phyloP scores from a whole-genome alignment of 2,888 invertebrate genomes.

The Clistopyga incitator region DNA sequence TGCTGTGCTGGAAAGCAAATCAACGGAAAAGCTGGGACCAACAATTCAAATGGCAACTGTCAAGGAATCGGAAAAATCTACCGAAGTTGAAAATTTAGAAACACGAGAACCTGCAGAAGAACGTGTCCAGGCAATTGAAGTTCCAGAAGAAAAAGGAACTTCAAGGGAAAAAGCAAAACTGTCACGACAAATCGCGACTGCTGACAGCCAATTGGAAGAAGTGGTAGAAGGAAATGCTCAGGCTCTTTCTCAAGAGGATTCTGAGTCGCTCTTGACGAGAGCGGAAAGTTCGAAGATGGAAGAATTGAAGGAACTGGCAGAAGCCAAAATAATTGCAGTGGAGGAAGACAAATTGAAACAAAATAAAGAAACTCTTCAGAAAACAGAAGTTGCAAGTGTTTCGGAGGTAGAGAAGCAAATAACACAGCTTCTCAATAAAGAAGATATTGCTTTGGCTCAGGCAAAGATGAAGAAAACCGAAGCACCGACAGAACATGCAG shows the following conservation, averaged over 20 bases:
- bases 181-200: constrained; percentile 6
- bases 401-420: constrained; percentile 2
- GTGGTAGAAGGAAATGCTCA: constrained; percentile 9
- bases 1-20: background rate
- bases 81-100: constrained; percentile 19
- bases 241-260: background rate
- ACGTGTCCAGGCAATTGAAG: constrained; percentile 34
- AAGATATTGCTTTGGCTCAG: constrained; percentile 5
- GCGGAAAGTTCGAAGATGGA: constrained; percentile 22
- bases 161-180: constrained; percentile 13
- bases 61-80: constrained; percentile 1
- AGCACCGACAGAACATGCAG: constrained; percentile 29
- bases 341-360: constrained; percentile 53
- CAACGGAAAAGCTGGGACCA: background rate
- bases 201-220: constrained; percentile 20
- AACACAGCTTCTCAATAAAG: background rate
- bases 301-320: constrained; percentile 31
- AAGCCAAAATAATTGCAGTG: constrained; percentile 25
- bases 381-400: background rate
- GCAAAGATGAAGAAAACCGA: constrained; percentile 23
- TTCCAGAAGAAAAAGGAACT: constrained; percentile 30
- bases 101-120: constrained; percentile 32
- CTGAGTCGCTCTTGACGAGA: background rate
- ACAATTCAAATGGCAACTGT: background rate
- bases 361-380: background rate